A percentile compares a stretch with the other conserved stretches of the same genome.
These are phyloP conservation scores for Meiosimyza decipiens DNA, from an alignment of 2,888 invertebrate genomes.

Conservation along the genomic window DNA sequence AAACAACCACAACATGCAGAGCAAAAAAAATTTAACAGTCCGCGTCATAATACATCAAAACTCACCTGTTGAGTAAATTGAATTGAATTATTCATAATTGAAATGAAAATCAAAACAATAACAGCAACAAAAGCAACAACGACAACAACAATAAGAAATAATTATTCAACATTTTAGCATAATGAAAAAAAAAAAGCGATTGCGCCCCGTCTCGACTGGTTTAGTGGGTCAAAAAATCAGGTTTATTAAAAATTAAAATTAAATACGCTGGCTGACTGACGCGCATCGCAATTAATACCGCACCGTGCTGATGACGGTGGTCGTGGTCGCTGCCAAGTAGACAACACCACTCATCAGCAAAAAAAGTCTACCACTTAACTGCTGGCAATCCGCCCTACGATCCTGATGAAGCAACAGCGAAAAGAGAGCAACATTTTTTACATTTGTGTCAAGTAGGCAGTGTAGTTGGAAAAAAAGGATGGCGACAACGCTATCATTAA, in stretches of 20 bases:
- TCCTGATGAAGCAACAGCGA: conserved; percentile 20
- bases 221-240: conserved; percentile 62
- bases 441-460: conserved; percentile 11
- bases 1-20: not conserved
- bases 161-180: conserved; percentile 50
- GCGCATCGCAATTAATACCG: conserved; percentile 56
- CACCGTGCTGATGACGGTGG: not conserved
- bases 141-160: conserved; percentile 33
- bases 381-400: not conserved
- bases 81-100: conserved; percentile 49
- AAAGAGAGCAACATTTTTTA: conserved; percentile 25
- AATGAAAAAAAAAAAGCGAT: conserved; percentile 50
- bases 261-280: conserved; percentile 50
- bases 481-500: conserved; percentile 49
- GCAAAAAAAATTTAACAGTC: not conserved
- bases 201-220: conserved; percentile 49
- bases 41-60: conserved; percentile 33
- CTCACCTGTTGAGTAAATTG: conserved; percentile 44
- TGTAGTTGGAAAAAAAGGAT: conserved; percentile 44
- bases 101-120: conserved; percentile 39
- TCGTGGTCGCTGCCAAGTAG: not conserved
- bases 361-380: conserved; percentile 18
- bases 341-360: not conserved
- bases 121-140: conserved; percentile 27
- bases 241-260: conserved; percentile 62